Conservation (phyloP, 1,140 invertebrate genomes). For the Drosophila pallidifrons region DNA sequence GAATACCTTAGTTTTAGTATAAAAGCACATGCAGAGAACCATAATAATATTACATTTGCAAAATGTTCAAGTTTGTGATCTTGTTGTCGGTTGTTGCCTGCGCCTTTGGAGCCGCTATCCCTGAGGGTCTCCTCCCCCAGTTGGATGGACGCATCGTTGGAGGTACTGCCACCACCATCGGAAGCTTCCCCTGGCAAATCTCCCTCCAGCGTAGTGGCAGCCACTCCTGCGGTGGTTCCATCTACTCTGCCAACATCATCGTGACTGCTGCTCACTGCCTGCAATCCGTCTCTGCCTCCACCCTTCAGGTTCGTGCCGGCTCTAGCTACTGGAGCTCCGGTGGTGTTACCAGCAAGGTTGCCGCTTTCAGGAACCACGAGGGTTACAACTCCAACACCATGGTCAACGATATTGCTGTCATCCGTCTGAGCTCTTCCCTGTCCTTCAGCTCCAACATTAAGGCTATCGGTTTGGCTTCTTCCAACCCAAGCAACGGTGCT, state of each 20-base stretch:
- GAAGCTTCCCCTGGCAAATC: constrained; percentile 86
- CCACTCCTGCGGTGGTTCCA: constrained; percentile 87
- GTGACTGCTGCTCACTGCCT: constrained; percentile 88
- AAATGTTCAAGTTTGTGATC: constrained; percentile 74
- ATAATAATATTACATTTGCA: constrained; percentile 21
- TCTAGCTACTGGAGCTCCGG: constrained; percentile 61
- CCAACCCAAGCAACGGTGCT: constrained; percentile 55
- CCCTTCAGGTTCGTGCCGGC: constrained; percentile 61
- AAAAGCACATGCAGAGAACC: constrained; percentile 1
- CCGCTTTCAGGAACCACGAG: constrained; percentile 58
- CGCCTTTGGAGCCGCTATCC: constrained; percentile 60
- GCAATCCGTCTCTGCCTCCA: constrained; percentile 63
- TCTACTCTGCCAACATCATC: constrained; percentile 85
- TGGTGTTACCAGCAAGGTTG: constrained; percentile 38
- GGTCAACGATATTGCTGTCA: constrained; percentile 86
- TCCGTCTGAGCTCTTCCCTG: constrained; percentile 79
- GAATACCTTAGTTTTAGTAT: not conserved
- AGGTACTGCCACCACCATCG: constrained; percentile 85
- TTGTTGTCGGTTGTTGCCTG: constrained; percentile 67
- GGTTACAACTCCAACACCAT: constrained; percentile 68
- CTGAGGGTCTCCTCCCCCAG: constrained; percentile 69
- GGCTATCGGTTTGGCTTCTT: constrained; percentile 65
- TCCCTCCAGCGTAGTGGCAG: constrained; percentile 85
- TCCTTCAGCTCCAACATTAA: constrained; percentile 73
- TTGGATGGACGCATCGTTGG: constrained; percentile 86